Percentiles rank a stretch among this genome's conserved stretches.
These are phyloP conservation scores for Campoletis sonorensis DNA, from an alignment of 1,140 invertebrate species.

Conservation along the genomic window DNA sequence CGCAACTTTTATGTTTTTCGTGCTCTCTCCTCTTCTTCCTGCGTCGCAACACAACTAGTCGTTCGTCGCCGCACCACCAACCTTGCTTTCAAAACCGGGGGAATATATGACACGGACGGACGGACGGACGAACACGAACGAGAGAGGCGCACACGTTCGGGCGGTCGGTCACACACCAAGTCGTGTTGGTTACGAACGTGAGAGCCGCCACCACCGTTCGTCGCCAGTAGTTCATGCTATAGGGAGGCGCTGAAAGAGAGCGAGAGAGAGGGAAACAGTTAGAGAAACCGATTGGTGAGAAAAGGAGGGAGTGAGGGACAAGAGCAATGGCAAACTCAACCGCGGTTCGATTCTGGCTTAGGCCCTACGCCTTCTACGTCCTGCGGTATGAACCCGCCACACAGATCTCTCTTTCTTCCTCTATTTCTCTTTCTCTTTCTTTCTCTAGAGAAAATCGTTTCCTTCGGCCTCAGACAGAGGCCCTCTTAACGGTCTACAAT, in stretches of 20 bases:
- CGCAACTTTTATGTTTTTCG: neutral
- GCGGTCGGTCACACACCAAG: slow-evolving; percentile 64
- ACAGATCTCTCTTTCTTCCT: slow-evolving; percentile 48
- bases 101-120: slow-evolving; percentile 70
- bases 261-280: slow-evolving; percentile 37
- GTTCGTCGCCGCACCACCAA: slow-evolving; percentile 53
- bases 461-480: neutral
- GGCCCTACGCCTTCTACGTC: slow-evolving; percentile 38
- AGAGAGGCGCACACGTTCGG: slow-evolving; percentile 61
- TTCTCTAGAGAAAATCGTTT: slow-evolving; percentile 2
- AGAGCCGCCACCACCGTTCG: slow-evolving; percentile 55
- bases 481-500: slow-evolving; percentile 43
- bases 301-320: neutral
- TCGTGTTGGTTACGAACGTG: slow-evolving; percentile 47
- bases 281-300: neutral
- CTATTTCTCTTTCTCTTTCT: slow-evolving; percentile 49
- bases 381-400: slow-evolving; percentile 26
- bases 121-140: slow-evolving; percentile 54
- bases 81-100: slow-evolving; percentile 72
- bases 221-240: slow-evolving; percentile 19
- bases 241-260: neutral
- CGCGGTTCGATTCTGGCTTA: slow-evolving; percentile 67
- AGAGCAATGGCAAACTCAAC: slow-evolving; percentile 59
- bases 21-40: slow-evolving; percentile 59
- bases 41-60: slow-evolving; percentile 72